Conservation (phyloP, 2,888 invertebrate genomes). For the Furcula furcula region DNA sequence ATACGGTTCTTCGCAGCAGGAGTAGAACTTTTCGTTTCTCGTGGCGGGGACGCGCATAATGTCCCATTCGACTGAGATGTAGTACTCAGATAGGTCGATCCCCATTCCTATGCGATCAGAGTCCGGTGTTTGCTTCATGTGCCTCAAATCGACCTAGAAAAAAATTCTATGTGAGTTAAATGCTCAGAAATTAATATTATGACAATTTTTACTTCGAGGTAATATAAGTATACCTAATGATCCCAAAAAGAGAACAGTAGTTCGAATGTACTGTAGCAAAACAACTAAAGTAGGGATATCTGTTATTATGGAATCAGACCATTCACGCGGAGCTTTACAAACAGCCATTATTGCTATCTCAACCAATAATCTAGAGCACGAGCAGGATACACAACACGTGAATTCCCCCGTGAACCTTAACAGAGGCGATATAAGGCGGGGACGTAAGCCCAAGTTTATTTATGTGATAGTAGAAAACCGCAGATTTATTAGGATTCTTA, state of each 20-base stretch:
- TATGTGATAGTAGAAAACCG: conserved; percentile 56
- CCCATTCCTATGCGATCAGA: conserved; percentile 94
- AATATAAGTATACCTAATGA: conserved; percentile 8
- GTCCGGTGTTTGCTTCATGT: conserved; percentile 92
- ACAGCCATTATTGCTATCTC: conserved; percentile 50
- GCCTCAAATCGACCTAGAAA: conserved; percentile 93
- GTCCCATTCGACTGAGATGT: conserved; percentile 99
- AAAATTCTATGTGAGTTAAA: conserved; percentile 8
- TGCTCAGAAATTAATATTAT: too few relatives aligned
- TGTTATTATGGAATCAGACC: conserved; percentile 47
- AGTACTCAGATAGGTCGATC: conserved; percentile 96
- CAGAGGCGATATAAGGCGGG: conserved; percentile 47
- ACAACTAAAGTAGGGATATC: conserved; percentile 35
- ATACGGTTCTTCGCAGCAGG: conserved; percentile 98
- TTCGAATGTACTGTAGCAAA: conserved; percentile 27
- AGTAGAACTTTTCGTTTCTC: conserved; percentile 95
- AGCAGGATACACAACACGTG: conserved; percentile 36
- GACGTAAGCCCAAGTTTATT: conserved; percentile 54
- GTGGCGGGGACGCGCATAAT: conserved; percentile 96
- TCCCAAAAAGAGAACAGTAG: conserved; percentile 10
- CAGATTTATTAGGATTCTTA: conserved; percentile 70
- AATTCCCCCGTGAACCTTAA: conserved; percentile 56
- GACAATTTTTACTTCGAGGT: too few relatives aligned
- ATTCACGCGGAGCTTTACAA: conserved; percentile 41
- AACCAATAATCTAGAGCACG: conserved; percentile 39